Percentiles rank a stretch among this genome's conserved stretches.
Conservation (phyloP, 2,113 vertebrate species). For the Ictalurus punctatus region DNA sequence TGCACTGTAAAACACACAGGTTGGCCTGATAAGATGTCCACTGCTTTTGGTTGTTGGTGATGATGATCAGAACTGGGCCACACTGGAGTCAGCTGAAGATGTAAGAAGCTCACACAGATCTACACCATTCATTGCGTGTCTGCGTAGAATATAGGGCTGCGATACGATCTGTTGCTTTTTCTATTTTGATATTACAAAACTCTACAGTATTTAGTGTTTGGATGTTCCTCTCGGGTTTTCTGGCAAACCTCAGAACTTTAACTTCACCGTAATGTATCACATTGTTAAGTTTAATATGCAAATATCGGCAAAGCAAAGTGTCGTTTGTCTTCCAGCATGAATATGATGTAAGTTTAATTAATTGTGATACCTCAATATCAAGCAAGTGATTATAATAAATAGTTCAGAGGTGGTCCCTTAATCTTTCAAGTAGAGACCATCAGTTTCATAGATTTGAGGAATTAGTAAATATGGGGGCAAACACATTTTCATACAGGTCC, state of each 20-base stretch:
- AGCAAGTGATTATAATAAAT: too few relatives aligned
- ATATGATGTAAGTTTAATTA: not conserved
- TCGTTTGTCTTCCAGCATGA: not conserved
- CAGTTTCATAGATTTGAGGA: too few relatives aligned
- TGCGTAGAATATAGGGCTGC: not conserved
- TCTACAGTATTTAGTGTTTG: too few relatives aligned
- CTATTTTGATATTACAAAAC: not conserved
- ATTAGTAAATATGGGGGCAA: too few relatives aligned
- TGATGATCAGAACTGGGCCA: slow-evolving; percentile 71
- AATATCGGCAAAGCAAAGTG: not conserved
- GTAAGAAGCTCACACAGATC: slow-evolving; percentile 42
- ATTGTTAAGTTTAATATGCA: not conserved
- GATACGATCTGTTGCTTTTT: not conserved
- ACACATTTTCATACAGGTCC: too few relatives aligned
- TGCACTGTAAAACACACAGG: slow-evolving; percentile 47
- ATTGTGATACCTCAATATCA: not conserved
- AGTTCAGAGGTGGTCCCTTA: too few relatives aligned
- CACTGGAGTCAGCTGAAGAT: slow-evolving; percentile 64
- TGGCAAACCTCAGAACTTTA: not conserved
- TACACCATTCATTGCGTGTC: not conserved
- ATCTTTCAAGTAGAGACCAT: not conserved
- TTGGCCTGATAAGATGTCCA: slow-evolving; percentile 69
- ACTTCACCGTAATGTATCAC: not conserved
- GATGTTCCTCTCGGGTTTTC: not conserved
- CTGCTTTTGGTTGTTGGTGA: slow-evolving; percentile 65